phyloP scores from a whole-genome alignment of 1,140 invertebrate genomes.

The Ptiloglossa arizonensis region DNA sequence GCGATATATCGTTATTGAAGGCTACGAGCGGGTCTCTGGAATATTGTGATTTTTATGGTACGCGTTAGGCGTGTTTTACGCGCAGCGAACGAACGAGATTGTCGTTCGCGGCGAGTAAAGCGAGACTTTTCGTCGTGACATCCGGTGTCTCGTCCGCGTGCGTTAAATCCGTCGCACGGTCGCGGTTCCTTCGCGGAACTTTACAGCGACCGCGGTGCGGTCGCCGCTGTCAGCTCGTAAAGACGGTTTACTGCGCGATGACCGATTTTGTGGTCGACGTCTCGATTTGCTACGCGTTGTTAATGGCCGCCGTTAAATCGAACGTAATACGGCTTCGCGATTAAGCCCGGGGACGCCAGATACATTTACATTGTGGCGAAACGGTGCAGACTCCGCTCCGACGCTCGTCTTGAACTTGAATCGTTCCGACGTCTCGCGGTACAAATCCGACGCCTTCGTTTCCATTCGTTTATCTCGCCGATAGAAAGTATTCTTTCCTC shows the following conservation, averaged over 20 bases:
- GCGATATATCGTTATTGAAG: too few species aligned
- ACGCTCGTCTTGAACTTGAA: not conserved
- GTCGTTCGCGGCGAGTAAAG: not conserved
- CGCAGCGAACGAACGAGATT: not conserved
- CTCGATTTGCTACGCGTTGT: conserved; percentile 33
- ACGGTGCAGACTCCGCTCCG: not conserved
- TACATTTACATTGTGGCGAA: conserved; percentile 29
- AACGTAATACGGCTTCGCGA: conserved; percentile 33
- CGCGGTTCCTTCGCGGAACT: not conserved
- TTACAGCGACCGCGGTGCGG: conserved; percentile 25
- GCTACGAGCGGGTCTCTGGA: not conserved
- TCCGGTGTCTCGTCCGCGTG: not conserved
- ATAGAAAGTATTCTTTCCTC: too few species aligned
- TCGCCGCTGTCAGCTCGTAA: conserved; percentile 39
- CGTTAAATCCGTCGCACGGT: conserved; percentile 4
- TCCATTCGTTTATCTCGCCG: too few species aligned
- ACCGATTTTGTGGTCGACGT: conserved; percentile 50
- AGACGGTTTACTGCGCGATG: conserved; percentile 43
- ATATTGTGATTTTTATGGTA: not conserved
- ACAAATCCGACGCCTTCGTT: too few species aligned
- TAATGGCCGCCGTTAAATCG: conserved; percentile 49
- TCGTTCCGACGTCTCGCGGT: not conserved
- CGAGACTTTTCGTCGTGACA: not conserved
- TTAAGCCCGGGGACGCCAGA: conserved; percentile 16
- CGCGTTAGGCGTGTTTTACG: not conserved